A percentile compares a stretch with the other conserved stretches of the same genome.
Conservation (phyloP, 2,797 vertebrate genomes). For the Ateles fusciceps region DNA sequence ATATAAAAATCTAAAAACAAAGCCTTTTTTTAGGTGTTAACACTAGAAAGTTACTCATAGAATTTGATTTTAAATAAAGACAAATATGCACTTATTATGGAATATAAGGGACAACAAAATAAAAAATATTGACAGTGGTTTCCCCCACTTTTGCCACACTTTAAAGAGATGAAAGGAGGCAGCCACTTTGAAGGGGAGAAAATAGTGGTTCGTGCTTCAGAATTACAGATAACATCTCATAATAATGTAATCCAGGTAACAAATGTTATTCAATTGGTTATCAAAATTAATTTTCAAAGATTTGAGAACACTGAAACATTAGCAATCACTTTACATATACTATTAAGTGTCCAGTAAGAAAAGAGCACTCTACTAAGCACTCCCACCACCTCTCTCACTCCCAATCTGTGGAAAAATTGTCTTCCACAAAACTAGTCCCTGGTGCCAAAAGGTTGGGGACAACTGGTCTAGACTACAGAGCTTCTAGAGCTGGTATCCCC, state of each 20-base stretch:
- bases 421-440: too few species aligned
- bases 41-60: background rate
- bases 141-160: background rate
- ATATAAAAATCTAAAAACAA: conserved; percentile 20
- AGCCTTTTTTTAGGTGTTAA: background rate
- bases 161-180: background rate
- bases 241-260: background rate
- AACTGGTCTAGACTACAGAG: background rate
- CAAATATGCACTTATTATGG: background rate
- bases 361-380: background rate
- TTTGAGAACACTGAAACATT: background rate
- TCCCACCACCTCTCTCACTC: too few species aligned
- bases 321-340: background rate
- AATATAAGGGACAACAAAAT: background rate
- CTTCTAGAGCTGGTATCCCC: background rate
- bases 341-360: background rate
- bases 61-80: conserved; percentile 22
- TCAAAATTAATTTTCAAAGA: background rate
- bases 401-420: too few species aligned
- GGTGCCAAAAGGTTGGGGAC: too few species aligned
- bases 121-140: background rate
- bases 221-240: background rate
- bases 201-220: background rate
- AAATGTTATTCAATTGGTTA: background rate
- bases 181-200: background rate